These are phyloP conservation scores for Sinotaia quadrata DNA, from an alignment of 2,888 invertebrate species.

Conservation along the genomic window DNA sequence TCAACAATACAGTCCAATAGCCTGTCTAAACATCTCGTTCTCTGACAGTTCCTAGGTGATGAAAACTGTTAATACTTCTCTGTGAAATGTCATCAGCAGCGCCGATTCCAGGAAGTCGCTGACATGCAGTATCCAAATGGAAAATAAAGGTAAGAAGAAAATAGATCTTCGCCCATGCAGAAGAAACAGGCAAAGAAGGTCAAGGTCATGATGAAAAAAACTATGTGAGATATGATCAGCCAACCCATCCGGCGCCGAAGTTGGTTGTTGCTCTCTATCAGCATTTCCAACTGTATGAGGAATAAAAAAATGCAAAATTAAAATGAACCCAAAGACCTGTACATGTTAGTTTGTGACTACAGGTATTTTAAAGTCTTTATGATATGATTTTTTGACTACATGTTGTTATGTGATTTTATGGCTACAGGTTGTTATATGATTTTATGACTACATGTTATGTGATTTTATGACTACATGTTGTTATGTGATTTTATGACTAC, in stretches of 20 bases:
- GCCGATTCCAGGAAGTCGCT: slow-evolving; percentile 6
- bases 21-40: too few relatives aligned
- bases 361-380: too few relatives aligned
- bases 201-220: slow-evolving; percentile 28
- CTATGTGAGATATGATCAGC: slow-evolving; percentile 36
- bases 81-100: slow-evolving; percentile 3
- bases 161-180: slow-evolving; percentile 28
- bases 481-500: too few relatives aligned
- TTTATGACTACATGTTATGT: too few relatives aligned
- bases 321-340: not conserved
- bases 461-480: too few relatives aligned
- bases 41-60: too few relatives aligned
- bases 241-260: slow-evolving; percentile 36
- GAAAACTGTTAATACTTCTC: too few relatives aligned
- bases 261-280: slow-evolving; percentile 44
- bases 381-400: too few relatives aligned
- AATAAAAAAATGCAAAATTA: not conserved
- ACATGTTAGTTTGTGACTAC: too few relatives aligned
- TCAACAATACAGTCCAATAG: too few relatives aligned
- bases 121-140: slow-evolving; percentile 32
- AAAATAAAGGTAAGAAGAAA: slow-evolving; percentile 21
- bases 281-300: slow-evolving; percentile 44
- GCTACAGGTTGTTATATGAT: too few relatives aligned
- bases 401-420: too few relatives aligned
- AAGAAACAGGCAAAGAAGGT: slow-evolving; percentile 29